These are phyloP conservation scores for Caenorhabditis japonica DNA, from an alignment of 2,888 invertebrate species.

Conservation along the genomic window DNA sequence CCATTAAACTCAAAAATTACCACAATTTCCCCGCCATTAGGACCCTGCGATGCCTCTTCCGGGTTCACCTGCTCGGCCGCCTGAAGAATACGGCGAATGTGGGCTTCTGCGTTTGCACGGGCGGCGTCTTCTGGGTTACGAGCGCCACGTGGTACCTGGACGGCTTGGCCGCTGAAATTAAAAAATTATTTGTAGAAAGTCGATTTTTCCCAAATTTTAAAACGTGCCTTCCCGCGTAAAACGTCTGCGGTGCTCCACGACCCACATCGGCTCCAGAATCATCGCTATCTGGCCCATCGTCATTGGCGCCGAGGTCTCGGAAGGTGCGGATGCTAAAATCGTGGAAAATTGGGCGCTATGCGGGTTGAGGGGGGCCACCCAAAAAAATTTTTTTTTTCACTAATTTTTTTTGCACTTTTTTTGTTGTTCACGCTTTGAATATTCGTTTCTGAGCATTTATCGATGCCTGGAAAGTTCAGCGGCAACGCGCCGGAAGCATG, in stretches of 20 bases:
- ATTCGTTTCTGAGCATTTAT: too few relatives aligned
- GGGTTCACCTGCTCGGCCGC: conserved; percentile 58
- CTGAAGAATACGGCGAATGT: conserved; percentile 44
- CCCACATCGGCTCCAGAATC: conserved; percentile 43
- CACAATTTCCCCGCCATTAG: neutral
- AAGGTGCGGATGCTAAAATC: conserved; percentile 60
- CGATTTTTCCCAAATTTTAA: conserved; percentile 9
- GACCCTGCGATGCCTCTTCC: conserved; percentile 36
- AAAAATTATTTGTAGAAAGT: too few relatives aligned
- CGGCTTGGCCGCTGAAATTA: conserved; percentile 71
- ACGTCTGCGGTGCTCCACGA: conserved; percentile 60
- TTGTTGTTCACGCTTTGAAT: too few relatives aligned
- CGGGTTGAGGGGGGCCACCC: too few relatives aligned
- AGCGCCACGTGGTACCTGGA: conserved; percentile 66
- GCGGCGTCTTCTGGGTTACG: conserved; percentile 32
- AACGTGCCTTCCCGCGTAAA: conserved; percentile 70
- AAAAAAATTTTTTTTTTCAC: too few relatives aligned
- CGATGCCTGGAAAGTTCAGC: too few relatives aligned
- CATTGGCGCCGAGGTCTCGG: conserved; percentile 44
- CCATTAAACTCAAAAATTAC: too few relatives aligned
- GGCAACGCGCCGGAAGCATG: too few relatives aligned
- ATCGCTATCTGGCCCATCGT: conserved; percentile 36
- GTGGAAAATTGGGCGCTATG: neutral
- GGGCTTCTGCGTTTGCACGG: conserved; percentile 4
- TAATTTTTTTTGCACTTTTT: too few relatives aligned